These are phyloP conservation scores for Oreochromis aureus DNA, from an alignment of 2,113 vertebrate species.

Conservation along the genomic window DNA sequence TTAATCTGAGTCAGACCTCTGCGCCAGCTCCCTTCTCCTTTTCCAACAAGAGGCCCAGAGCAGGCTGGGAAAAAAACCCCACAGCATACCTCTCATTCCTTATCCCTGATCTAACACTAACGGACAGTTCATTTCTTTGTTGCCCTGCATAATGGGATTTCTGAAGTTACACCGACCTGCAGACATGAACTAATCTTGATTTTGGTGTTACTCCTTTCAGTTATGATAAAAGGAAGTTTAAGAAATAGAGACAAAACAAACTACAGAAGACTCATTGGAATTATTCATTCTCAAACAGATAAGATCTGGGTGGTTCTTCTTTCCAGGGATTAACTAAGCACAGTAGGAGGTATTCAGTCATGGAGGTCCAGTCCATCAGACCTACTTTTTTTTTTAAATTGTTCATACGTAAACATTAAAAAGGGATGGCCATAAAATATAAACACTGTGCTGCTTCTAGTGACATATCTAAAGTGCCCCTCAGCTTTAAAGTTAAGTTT, in stretches of 20 bases:
- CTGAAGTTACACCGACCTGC: slow-evolving; percentile 9
- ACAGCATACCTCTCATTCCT: slow-evolving; percentile 46
- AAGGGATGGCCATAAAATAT: fast-evolving
- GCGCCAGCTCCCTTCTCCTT: neutral
- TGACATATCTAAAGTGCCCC: neutral
- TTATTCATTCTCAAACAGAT: neutral
- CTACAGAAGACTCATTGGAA: neutral
- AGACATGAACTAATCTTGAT: slow-evolving; percentile 6
- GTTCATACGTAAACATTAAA: neutral
- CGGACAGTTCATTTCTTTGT: slow-evolving; percentile 22
- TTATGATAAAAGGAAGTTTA: neutral
- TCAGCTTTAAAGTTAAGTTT: neutral
- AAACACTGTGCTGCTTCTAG: neutral
- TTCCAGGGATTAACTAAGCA: neutral
- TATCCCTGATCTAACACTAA: neutral
- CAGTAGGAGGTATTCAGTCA: neutral
- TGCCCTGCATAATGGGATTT: neutral
- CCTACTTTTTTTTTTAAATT: neutral
- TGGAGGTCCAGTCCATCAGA: neutral
- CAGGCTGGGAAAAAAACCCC: neutral
- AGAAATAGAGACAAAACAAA: neutral
- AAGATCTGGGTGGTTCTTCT: neutral
- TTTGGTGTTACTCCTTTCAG: neutral
- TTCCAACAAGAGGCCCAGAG: slow-evolving; percentile 14
- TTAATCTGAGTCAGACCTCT: slow-evolving; percentile 32